These are phyloP conservation scores for Periparus ater DNA, from an alignment of 2,797 vertebrate genomes.

Conservation along the genomic window DNA sequence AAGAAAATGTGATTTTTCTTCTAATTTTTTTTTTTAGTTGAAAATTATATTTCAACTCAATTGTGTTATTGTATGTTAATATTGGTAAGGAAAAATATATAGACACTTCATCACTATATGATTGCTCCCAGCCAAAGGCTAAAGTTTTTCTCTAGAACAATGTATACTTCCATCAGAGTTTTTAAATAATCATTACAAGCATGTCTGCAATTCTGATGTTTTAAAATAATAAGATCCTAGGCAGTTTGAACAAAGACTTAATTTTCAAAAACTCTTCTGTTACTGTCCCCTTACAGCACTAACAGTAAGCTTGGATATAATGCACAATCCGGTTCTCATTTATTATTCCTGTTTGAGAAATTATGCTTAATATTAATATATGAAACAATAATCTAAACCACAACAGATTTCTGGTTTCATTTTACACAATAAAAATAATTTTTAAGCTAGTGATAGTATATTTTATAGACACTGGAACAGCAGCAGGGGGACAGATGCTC, in stretches of 20 bases:
- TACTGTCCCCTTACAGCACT: neutral
- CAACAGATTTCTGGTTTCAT: neutral
- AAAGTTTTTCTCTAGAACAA: neutral
- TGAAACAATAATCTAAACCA: conserved; percentile 11
- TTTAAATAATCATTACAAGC: neutral
- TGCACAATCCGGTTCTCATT: neutral
- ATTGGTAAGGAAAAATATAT: neutral
- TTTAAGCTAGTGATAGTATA: neutral
- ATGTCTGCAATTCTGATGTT: neutral
- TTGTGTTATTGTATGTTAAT: neutral
- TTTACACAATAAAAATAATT: neutral
- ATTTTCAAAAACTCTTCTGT: neutral
- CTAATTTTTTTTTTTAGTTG: neutral
- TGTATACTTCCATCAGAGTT: neutral
- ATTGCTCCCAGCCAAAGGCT: neutral
- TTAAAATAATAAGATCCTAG: neutral
- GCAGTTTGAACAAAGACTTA: neutral
- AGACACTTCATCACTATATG: neutral
- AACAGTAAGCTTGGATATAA: neutral
- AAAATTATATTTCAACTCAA: neutral
- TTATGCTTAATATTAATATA: neutral
- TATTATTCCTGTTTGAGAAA: neutral
- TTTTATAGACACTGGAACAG: neutral
- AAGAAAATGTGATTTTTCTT: accelerated
- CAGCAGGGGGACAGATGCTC: conserved; percentile 12